Base-by-base conservation (phyloP, 2,797 vertebrate genomes). In the Decapterus maruadsi region DNA sequence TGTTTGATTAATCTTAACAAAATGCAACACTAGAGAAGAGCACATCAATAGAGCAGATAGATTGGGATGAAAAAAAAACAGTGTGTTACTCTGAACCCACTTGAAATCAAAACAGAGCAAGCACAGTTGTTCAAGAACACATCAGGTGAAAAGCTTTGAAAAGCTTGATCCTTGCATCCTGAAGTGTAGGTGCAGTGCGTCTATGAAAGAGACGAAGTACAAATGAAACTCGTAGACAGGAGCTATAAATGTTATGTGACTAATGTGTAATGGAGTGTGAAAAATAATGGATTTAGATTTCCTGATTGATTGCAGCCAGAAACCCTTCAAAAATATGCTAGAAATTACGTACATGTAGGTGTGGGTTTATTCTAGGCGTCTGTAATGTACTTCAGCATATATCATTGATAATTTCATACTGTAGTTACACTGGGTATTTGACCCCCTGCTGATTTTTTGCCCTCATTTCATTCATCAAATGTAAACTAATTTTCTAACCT, bases 151-250 rank as follows among this genome's bases (percentile, higher is more conserved):
- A 14, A 10, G 45, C n/a, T 69, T 16, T 43, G 6, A 45, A 57
- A 68, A 70, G 11, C 16, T 59, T 2, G 0, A 26, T 59, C 48
- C n/a, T 65, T 17, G 2, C 20, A 48, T 36, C 40, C 20, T 68
- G 72, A 38, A 42, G 22, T 51, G 22, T 56, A 59, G 54, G 10
- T 46, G 45, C 8, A 12, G 29, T 2, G 19, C 4, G 26, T 57
- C 46, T 50, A 11, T 72, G 22, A 72, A 76, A 46, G 4, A 20
- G 43, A 46, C 16, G 14, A 8, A 13, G 42, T 12, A 50, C 38
- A 38, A 72, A 68, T 36, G 8, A 0, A 56, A 70, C 51, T 72
- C 46, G 62, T 48, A 61, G 50, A 31, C 26, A 51, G 29, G 6
- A 31, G 43, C 13, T 54, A 29, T 31, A 54, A 56, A 62, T 14